phyloP scores from a whole-genome alignment of 2,113 vertebrate species.

The Ammospiza nelsoni region DNA sequence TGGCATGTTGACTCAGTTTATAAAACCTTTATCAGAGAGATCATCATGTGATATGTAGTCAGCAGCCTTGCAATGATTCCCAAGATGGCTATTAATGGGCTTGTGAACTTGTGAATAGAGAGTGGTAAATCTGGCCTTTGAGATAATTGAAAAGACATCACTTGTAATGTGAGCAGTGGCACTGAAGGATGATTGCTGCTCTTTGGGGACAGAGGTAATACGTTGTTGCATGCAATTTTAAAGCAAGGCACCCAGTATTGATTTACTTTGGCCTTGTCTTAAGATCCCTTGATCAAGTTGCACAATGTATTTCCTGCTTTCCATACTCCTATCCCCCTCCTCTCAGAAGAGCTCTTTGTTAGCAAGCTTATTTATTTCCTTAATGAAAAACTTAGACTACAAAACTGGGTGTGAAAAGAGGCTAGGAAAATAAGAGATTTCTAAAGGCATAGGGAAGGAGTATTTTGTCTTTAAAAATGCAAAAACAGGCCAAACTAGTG shows the following conservation, averaged over 20 bases:
- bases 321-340: background rate
- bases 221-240: background rate
- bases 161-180: conserved; percentile 16
- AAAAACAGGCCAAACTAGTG: background rate
- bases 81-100: conserved; percentile 58
- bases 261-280: background rate
- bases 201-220: background rate
- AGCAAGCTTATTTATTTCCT: background rate
- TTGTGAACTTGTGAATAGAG: conserved; percentile 45
- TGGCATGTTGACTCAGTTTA: conserved; percentile 26
- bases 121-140: conserved; percentile 36
- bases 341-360: background rate
- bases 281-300: background rate
- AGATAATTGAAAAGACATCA: conserved; percentile 60
- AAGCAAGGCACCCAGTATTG: background rate
- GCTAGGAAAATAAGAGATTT: background rate
- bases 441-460: background rate
- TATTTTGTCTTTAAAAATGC: background rate
- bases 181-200: background rate
- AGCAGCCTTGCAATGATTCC: background rate
- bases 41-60: background rate
- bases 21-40: conserved; percentile 5
- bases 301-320: background rate
- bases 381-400: background rate
- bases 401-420: background rate